Base-by-base conservation (phyloP, 2,797 vertebrate genomes). In the Amazonetta brasiliensis region DNA sequence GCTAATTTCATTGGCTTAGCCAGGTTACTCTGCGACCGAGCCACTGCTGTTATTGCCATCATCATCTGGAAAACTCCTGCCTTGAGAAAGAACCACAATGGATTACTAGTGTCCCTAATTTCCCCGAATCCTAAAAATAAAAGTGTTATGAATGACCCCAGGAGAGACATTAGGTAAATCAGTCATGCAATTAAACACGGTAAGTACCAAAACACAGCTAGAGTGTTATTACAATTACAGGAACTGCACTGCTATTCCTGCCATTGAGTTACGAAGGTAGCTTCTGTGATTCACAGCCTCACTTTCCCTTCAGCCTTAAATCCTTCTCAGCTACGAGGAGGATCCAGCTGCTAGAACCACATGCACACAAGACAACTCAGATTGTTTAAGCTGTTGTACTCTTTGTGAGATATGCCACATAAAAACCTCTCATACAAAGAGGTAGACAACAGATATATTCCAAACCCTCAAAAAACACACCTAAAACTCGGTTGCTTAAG, bases 51-150 rank as follows among this genome's bases (percentile, higher is more conserved):
- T 94, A 59, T 9, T 77, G 55, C 21, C 48, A 75, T 39, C 0
- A 0, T 39, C 2, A 6, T 63, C 71, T 85, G 72, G 68, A 80
- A 95, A 93, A 77, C 43, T 69, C 74, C 77, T 5, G 11, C 68
- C 64, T 83, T 77, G 58, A 56, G 33, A 54, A 28, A 91, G 50
- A 74, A 59, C 30, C 60, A 87, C 78, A 87, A 8, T 14, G 25
- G n/a, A n/a, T 67, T 89, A 55, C 71, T 52, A 35, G 67, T 50
- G 73, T 80, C 82, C 81, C 92, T 81, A 76, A 89, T 73, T 88
- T 93, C 94, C 92, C 84, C 2, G 35, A 95, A 94, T 77, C 54
- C 84, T 89, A 86, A 96, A 94, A 89, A 96, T 87, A 94, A 64
- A 92, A 44, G 86, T 92, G 87, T 91, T 76, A 74, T 37, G 79